These are phyloP conservation scores for Phyllopteryx taeniolatus DNA, from an alignment of 2,113 vertebrate species.

Conservation along the genomic window DNA sequence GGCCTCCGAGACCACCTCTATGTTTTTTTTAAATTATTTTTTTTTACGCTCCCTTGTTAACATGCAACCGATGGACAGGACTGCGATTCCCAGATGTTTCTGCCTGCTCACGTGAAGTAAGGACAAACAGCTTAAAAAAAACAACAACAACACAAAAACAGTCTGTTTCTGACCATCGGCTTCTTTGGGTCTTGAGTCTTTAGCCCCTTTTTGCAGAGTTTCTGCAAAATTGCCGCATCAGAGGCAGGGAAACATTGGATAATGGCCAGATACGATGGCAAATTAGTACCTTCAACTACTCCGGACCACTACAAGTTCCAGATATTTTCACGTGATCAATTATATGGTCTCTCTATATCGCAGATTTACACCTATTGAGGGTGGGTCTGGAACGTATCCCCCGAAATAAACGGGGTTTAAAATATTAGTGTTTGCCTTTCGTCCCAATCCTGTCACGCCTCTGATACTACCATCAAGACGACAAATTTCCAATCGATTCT, in stretches of 20 bases:
- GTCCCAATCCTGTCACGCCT: no score
- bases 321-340: no score
- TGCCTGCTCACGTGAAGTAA: background rate
- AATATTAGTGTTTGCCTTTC: no score
- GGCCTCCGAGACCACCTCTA: background rate
- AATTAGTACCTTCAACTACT: background rate
- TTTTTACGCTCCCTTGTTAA: conserved; percentile 41
- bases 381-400: no score
- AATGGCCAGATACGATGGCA: background rate
- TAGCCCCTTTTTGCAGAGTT: background rate
- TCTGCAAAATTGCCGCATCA: background rate
- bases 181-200: background rate
- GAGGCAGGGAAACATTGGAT: background rate
- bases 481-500: no score
- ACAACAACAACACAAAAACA: background rate
- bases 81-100: conserved; percentile 16
- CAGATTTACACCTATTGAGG: no score
- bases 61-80: conserved; percentile 30
- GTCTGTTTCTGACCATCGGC: background rate
- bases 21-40: background rate
- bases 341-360: no score
- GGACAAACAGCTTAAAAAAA: background rate
- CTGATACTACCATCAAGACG: no score
- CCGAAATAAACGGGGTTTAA: no score
- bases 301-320: no score